A percentile compares a stretch with the other conserved stretches of the same genome.
Evolutionary conservation across 2,113 vertebrate genomes (phyloP).

Genomic region (Neodontobutis hainanensis): DNA sequence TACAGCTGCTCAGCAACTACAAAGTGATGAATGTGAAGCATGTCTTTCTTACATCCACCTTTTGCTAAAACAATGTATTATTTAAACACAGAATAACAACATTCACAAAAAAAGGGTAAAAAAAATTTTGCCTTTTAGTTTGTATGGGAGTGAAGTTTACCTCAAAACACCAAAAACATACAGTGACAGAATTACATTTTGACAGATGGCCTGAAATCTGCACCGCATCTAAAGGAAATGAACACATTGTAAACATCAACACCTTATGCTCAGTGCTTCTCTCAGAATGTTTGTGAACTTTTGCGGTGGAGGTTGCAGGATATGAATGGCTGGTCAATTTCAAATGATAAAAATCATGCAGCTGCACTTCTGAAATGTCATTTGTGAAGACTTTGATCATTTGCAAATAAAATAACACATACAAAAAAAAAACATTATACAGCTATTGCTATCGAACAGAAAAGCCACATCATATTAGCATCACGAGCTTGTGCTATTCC

Average conservation of each 20-base stretch:
- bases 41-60: no score
- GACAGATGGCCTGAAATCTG: constrained; percentile 13
- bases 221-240: constrained; percentile 30
- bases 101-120: no score
- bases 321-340: background rate
- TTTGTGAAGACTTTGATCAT: background rate
- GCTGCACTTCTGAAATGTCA: background rate
- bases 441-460: background rate
- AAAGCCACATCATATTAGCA: background rate
- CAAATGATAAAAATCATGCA: background rate
- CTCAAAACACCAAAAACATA: constrained; percentile 4
- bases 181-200: no score
- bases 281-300: background rate
- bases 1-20: no score
- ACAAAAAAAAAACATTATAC: constrained; percentile 10
- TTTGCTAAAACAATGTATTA: no score
- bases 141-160: no score
- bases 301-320: no score
- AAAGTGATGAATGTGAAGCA: no score
- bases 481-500: background rate
- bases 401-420: background rate
- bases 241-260: constrained; percentile 13
- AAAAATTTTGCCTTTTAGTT: no score
- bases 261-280: background rate
- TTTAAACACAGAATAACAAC: no score